Base-by-base conservation (phyloP, 2,113 vertebrate species). In the Emberiza fucata region DNA sequence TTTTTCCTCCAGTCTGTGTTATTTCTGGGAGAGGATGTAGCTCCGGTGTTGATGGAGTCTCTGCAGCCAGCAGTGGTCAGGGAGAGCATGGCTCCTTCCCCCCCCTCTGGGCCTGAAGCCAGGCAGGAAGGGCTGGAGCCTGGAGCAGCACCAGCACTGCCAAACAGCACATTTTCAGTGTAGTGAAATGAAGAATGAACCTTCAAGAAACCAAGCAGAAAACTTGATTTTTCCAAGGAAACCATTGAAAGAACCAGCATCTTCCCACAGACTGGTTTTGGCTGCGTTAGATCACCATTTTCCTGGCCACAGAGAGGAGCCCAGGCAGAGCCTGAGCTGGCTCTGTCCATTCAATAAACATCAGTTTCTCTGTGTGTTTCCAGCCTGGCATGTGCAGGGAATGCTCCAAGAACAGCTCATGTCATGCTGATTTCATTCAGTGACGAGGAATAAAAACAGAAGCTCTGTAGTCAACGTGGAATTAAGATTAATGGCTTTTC, bases 401-500 rank as follows among this genome's bases (percentile, higher is more conserved):
- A 47, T 29, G 51, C 88, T 73, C 57, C 2, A 0, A 37, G 42
- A 69, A 70, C 78, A 69, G 68, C 72, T 81, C 47, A 2, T 14
- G 44, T 66, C 78, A 29, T 28, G 81, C 80, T 87, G 92, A 57
- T 89, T 87, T 89, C 73, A 61, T 50, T 61, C 72, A 28, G 28
- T 45, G 69, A 44, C 0, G 3, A 40, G 66, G 69, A 92, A 65
- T 35, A 92, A 75, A 91, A 86, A 6, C 84, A 68, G 44, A 22
- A 90, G 92, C 85, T 48, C 66, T 31, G 45, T 2, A 50, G 73
- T 89, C 66, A 81, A 87, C 59, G 37, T 14, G 81, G 50, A 87
- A 92, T 65, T 53, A 71, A 79, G 93, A 92, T 87, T 69, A 91
- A 92, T 72, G 86, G 77, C 70, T 91, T 91, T 94, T 57, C 19